Percentiles rank a stretch among this genome's conserved stretches.
phyloP scores from a whole-genome alignment of 2,888 invertebrate genomes.

The Epirrhoe alternata region DNA sequence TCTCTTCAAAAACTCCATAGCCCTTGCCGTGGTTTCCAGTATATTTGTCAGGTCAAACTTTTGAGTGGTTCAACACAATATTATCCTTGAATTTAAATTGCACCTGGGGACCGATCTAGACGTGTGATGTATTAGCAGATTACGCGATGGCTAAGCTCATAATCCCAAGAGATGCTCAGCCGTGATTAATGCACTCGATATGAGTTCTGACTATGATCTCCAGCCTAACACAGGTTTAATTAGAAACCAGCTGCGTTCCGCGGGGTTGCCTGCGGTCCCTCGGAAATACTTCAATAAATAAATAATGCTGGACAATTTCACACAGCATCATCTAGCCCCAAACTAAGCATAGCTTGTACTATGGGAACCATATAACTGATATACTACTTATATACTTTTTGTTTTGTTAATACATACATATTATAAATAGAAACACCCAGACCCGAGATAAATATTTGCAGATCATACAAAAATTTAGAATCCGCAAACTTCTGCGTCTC shows the following conservation, averaged over 20 bases:
- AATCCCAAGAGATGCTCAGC: conserved; percentile 12
- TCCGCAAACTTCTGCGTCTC: no score
- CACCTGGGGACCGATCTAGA: conserved; percentile 7
- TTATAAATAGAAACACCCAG: no score
- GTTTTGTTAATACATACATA: no score
- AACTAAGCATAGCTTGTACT: no score
- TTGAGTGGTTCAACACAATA: background rate
- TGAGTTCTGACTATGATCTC: conserved; percentile 8
- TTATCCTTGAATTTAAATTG: conserved; percentile 13
- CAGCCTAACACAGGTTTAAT: background rate
- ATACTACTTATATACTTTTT: no score
- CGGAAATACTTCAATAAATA: no score
- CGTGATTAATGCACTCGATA: conserved; percentile 24
- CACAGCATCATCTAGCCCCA: no score
- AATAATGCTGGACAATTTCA: no score
- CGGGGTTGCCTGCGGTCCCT: background rate
- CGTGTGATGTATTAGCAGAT: conserved; percentile 25
- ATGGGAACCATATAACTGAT: no score
- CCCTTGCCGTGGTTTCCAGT: background rate
- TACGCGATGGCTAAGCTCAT: conserved; percentile 10
- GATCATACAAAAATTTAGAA: no score
- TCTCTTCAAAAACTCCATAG: background rate
- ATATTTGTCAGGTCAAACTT: background rate
- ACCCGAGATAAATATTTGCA: no score
- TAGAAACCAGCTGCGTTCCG: background rate